A percentile compares a stretch with the other conserved stretches of the same genome.
These are phyloP conservation scores for Ciconia nigra DNA, from an alignment of 2,797 vertebrate species.

Conservation along the genomic window DNA sequence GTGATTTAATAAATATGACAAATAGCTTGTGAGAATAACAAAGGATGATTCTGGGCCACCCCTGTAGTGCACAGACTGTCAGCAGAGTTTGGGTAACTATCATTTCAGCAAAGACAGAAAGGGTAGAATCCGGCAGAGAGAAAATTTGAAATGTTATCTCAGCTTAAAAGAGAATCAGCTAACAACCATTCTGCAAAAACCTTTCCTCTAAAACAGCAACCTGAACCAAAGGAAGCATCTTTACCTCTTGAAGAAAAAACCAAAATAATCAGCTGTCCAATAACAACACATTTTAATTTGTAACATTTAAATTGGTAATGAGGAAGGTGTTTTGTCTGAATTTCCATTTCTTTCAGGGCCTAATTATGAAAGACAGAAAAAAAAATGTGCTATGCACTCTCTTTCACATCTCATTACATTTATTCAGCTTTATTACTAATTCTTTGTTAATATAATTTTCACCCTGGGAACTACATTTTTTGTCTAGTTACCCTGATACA, in stretches of 20 bases:
- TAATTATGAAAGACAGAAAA: conserved; percentile 70
- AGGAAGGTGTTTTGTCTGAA: conserved; percentile 62
- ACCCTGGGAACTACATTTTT: conserved; percentile 68
- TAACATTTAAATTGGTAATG: conserved; percentile 42
- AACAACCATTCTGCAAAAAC: not conserved
- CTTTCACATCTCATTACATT: conserved; percentile 71
- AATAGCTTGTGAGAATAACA: conserved; percentile 50
- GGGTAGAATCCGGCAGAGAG: not conserved
- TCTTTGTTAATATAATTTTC: conserved; percentile 74
- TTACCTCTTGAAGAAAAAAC: not conserved
- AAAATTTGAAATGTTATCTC: not conserved
- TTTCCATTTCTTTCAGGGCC: conserved; percentile 64
- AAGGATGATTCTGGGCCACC: conserved; percentile 48
- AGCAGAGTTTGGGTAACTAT: conserved; percentile 27
- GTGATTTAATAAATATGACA: conserved; percentile 64
- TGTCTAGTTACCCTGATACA: conserved; percentile 63
- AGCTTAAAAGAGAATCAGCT: not conserved
- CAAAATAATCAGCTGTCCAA: not conserved
- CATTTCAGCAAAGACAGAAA: not conserved
- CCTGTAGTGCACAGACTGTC: not conserved
- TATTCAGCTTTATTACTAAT: conserved; percentile 70
- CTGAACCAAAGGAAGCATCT: not conserved
- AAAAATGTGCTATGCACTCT: not conserved
- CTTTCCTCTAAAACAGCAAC: not conserved
- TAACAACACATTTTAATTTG: conserved; percentile 14